Conservation (phyloP, 2,888 invertebrate species). For the Cartodere bifasciata region DNA sequence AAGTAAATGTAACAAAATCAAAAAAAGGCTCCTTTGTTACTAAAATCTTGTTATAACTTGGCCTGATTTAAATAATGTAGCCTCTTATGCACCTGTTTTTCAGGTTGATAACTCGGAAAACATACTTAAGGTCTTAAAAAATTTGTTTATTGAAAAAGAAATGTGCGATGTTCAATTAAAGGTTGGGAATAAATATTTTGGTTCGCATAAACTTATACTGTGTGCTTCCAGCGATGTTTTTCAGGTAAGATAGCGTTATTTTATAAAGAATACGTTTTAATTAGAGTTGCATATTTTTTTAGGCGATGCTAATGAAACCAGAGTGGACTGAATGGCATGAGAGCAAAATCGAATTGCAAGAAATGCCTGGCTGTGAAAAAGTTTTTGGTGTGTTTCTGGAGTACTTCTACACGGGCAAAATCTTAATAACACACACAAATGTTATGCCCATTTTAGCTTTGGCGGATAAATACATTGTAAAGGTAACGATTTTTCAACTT, state of each 20-base stretch:
- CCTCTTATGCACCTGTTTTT: background rate
- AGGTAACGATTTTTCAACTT: conserved; percentile 37
- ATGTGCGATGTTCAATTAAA: conserved; percentile 83
- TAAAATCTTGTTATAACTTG: background rate
- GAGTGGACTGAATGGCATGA: conserved; percentile 88
- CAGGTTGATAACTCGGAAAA: conserved; percentile 78
- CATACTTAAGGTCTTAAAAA: conserved; percentile 69
- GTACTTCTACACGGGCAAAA: conserved; percentile 79
- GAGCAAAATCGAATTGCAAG: conserved; percentile 70
- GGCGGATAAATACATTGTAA: conserved; percentile 92
- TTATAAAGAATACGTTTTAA: too few relatives aligned
- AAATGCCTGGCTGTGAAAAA: conserved; percentile 69
- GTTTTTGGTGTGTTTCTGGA: conserved; percentile 84
- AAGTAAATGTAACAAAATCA: background rate
- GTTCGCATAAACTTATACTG: conserved; percentile 81
- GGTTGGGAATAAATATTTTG: conserved; percentile 70
- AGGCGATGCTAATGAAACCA: conserved; percentile 91
- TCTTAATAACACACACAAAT: conserved; percentile 69
- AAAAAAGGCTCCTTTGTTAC: background rate
- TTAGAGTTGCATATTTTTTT: too few relatives aligned
- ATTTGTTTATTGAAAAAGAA: conserved; percentile 68
- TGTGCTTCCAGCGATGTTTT: conserved; percentile 94
- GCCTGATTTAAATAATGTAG: background rate
- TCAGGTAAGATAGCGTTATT: conserved; percentile 62
- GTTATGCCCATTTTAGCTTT: conserved; percentile 80